These are phyloP conservation scores for Agriopis aurantiaria DNA, from an alignment of 2,888 invertebrate species.

Conservation along the genomic window DNA sequence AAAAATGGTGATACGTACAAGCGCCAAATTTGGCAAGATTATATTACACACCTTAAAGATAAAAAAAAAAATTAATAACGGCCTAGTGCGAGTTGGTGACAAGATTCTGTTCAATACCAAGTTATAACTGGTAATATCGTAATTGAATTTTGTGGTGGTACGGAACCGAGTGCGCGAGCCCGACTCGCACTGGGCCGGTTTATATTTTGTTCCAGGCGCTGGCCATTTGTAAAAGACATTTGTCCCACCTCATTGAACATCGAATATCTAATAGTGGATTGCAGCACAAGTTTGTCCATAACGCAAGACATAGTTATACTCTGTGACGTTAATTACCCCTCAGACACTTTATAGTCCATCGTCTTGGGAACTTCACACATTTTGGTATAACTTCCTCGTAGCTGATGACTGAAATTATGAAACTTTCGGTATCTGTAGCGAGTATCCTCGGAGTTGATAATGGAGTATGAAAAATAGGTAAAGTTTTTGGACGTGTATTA, in stretches of 20 bases:
- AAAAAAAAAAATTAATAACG: no score
- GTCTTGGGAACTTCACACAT: slow-evolving; percentile 31
- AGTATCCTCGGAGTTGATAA: slow-evolving; percentile 18
- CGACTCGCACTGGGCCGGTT: no score
- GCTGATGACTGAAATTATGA: slow-evolving; percentile 25
- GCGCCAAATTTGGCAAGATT: no score
- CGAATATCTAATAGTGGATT: slow-evolving; percentile 7
- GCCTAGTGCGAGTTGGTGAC: no score
- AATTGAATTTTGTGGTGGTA: no score
- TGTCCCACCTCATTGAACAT: slow-evolving; percentile 3
- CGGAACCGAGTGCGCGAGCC: no score
- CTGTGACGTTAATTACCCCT: slow-evolving; percentile 31
- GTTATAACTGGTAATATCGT: no score
- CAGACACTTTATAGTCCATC: slow-evolving; percentile 32
- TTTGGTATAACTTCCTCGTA: slow-evolving; percentile 25
- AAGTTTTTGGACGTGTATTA: slow-evolving; percentile 21
- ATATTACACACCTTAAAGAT: no score
- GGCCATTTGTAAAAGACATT: neutral
- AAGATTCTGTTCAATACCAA: no score
- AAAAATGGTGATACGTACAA: no score
- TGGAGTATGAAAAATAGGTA: slow-evolving; percentile 26
- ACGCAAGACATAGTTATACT: slow-evolving; percentile 11
- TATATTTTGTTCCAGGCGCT: neutral
- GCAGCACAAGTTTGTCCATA: slow-evolving; percentile 17
- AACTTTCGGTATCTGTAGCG: slow-evolving; percentile 22